Percentiles rank a stretch among this genome's conserved stretches.
Evolutionary conservation across 2,888 invertebrate genomes (phyloP).

Genomic region (Monochamus alternatus): DNA sequence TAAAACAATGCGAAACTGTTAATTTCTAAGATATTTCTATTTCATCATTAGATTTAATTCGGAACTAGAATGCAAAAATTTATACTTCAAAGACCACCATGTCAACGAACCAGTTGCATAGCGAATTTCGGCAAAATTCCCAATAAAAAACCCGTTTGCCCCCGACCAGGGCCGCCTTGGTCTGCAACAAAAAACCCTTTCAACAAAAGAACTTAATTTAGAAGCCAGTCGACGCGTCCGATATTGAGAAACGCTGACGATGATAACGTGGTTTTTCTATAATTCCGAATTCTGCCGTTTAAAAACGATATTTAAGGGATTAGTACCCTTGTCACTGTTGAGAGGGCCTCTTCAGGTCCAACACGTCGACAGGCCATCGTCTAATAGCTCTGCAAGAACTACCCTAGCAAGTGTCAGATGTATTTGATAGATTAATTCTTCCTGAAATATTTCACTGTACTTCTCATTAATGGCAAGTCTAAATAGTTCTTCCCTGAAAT

Average conservation of each 20-base stretch:
- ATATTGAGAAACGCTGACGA: conserved; percentile 33
- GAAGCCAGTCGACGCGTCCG: conserved; percentile 44
- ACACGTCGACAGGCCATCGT: conserved; percentile 16
- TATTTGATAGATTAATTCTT: background rate
- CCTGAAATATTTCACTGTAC: no score
- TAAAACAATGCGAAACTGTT: no score
- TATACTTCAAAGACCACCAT: background rate
- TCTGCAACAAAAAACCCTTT: conserved; percentile 38
- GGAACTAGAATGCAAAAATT: no score
- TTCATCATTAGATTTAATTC: no score
- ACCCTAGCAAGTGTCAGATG: background rate
- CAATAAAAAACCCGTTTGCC: conserved; percentile 46
- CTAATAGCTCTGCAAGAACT: background rate
- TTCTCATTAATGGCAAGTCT: no score
- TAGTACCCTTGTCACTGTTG: conserved; percentile 43
- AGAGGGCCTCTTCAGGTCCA: conserved; percentile 20
- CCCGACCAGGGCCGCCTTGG: conserved; percentile 20
- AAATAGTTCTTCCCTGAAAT: no score
- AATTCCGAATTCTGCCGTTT: conserved; percentile 32
- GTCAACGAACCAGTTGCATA: conserved; percentile 14
- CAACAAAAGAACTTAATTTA: conserved; percentile 49
- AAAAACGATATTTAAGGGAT: conserved; percentile 43
- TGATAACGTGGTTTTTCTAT: conserved; percentile 39
- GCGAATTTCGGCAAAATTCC: conserved; percentile 47
- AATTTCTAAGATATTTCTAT: no score